Evolutionary conservation across 2,113 vertebrate genomes (phyloP).

Genomic region (Melanostigma gelatinosum): DNA sequence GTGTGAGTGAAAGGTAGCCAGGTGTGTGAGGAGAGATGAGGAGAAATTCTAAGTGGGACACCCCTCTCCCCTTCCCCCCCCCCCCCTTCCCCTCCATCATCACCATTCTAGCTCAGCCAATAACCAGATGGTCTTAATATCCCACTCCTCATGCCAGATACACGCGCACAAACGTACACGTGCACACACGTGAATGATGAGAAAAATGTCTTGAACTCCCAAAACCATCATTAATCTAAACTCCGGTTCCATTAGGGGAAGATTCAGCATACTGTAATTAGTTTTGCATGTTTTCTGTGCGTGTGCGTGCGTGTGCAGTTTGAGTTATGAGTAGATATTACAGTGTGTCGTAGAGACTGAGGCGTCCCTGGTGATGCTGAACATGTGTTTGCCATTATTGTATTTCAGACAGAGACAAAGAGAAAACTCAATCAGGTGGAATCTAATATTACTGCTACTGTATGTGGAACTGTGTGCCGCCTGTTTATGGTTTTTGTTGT

Average conservation of each 20-base stretch:
- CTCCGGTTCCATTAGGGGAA: constrained; percentile 78
- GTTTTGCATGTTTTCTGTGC: constrained; percentile 58
- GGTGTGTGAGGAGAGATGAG: constrained; percentile 57
- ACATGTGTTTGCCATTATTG: constrained; percentile 82
- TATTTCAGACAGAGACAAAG: constrained; percentile 71
- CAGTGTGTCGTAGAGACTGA: constrained; percentile 74
- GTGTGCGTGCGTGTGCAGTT: constrained; percentile 26
- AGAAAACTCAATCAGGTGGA: constrained; percentile 75
- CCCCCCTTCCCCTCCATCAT: constrained; percentile 24
- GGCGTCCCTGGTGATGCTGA: constrained; percentile 78
- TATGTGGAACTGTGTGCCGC: constrained; percentile 30
- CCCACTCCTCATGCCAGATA: constrained; percentile 62
- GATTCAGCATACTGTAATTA: constrained; percentile 77
- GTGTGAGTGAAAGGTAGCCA: constrained; percentile 49
- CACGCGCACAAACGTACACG: constrained; percentile 35
- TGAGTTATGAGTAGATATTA: constrained; percentile 76
- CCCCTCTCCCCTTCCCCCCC: neutral
- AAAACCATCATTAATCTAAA: constrained; percentile 81
- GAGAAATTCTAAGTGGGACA: constrained; percentile 72
- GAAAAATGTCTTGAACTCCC: constrained; percentile 80
- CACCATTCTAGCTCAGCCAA: constrained; percentile 67
- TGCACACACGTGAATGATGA: constrained; percentile 72
- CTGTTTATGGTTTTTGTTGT: constrained; percentile 19
- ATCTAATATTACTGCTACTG: constrained; percentile 65
- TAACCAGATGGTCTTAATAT: constrained; percentile 76